phyloP scores from a whole-genome alignment of 2,113 vertebrate species.

The Grus americana region DNA sequence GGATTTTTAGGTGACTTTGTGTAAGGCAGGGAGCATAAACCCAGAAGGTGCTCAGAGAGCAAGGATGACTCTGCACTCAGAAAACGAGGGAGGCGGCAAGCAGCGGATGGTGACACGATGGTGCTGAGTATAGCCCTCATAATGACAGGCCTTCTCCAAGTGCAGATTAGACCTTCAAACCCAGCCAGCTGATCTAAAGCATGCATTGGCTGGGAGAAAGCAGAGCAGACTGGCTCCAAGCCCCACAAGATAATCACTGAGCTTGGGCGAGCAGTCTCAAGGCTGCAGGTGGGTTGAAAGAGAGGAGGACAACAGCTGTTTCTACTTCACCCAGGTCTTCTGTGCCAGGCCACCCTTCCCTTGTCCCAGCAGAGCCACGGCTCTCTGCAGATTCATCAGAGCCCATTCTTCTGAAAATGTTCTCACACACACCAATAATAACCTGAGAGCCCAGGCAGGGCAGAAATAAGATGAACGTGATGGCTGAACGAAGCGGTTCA shows the following conservation, averaged over 20 bases:
- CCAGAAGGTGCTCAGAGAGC: background rate
- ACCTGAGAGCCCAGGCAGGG: background rate
- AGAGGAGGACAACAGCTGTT: constrained; percentile 2
- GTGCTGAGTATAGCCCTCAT: background rate
- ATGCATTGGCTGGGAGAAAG: background rate
- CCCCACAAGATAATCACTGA: background rate
- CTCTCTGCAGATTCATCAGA: background rate
- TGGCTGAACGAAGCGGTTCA: background rate
- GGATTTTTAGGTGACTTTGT: background rate
- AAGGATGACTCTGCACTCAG: background rate
- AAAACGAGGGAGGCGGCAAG: background rate
- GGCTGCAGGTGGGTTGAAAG: constrained; percentile 8
- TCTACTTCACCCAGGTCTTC: constrained; percentile 9
- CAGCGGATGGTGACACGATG: accelerated
- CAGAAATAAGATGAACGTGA: background rate
- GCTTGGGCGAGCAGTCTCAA: background rate
- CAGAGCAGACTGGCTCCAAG: background rate
- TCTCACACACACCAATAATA: background rate
- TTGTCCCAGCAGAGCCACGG: background rate
- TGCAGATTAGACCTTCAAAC: background rate
- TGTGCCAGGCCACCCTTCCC: background rate
- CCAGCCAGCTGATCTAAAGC: background rate
- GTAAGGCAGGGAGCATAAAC: background rate
- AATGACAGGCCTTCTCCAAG: background rate
- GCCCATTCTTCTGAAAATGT: background rate